phyloP scores from a whole-genome alignment of 2,888 invertebrate genomes.

The Habrosyne pyritoides region DNA sequence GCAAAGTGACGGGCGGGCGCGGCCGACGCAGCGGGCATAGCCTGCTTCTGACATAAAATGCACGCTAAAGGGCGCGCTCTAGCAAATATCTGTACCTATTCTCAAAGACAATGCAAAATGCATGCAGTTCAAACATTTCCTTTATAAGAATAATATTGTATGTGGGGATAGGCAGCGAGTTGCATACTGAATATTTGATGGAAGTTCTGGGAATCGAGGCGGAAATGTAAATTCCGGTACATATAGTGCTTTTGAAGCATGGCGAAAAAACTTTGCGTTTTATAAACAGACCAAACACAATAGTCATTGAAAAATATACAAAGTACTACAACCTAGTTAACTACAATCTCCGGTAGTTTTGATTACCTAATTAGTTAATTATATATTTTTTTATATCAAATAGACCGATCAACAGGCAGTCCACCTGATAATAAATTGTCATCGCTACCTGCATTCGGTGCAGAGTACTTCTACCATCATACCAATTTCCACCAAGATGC shows the following conservation, averaged over 20 bases:
- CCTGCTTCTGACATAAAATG: slow-evolving; percentile 57
- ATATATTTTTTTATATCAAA: too few species aligned
- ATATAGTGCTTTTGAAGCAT: background rate
- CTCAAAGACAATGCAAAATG: slow-evolving; percentile 41
- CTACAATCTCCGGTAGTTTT: too few species aligned
- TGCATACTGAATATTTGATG: background rate
- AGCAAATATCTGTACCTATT: slow-evolving; percentile 39
- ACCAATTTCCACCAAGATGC: too few species aligned
- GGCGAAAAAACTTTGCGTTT: background rate
- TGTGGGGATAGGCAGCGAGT: slow-evolving; percentile 9
- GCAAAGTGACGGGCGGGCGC: slow-evolving; percentile 53
- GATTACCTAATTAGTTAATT: too few species aligned
- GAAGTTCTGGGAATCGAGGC: background rate
- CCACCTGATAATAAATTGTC: too few species aligned
- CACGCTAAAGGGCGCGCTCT: slow-evolving; percentile 44
- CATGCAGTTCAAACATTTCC: slow-evolving; percentile 20
- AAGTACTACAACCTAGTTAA: too few species aligned
- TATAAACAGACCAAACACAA: background rate
- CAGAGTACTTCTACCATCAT: too few species aligned
- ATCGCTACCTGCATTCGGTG: too few species aligned
- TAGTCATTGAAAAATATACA: too few species aligned
- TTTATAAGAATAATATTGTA: slow-evolving; percentile 16
- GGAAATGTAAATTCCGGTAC: background rate
- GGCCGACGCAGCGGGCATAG: slow-evolving; percentile 34
- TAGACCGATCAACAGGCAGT: too few species aligned